Base-by-base conservation (phyloP, 2,888 invertebrate species). In the Sturmia bella region DNA sequence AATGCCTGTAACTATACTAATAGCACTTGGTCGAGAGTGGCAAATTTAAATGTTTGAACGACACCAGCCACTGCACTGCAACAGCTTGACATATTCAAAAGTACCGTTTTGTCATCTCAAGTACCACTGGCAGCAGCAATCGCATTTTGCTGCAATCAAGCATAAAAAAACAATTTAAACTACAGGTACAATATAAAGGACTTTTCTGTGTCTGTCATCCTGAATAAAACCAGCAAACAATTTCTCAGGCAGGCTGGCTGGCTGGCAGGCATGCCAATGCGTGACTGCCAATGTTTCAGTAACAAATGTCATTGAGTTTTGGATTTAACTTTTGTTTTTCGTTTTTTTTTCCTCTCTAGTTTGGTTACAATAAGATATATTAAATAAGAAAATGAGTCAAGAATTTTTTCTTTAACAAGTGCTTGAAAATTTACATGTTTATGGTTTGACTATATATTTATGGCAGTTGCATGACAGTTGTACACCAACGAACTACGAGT, bases 401-500 rank as follows among this genome's bases (percentile, higher is more conserved):
- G 41, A 56, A 12, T 59, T n/a, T 27, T 50, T 77, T 56, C 54
- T 13, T 57, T 17, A 39, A 48, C 24, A 48, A 61, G 59, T 78
- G 59, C 74, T 82, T 74, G 32, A 52, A 78, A 70, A 57, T 66
- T 68, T 56, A 37, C 68, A 56, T 73, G 50, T 77, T 68, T 70
- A 70, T 59, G 64, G 63, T 15, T 70, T 59, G 52, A 52, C 13
- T 41, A 19, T 41, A 63, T 59, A 56, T 72, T 81, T 81, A 72
- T 72, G 50, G 63, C 69, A 73, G 69, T 66, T 70, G 77, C 77
- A 73, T 72, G 76, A 69, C 85, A 48, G 50, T 39, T 19, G 52
- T 66, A 59, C 39, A 64, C 15, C 32, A 63, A 41, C 24, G n/a
- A 45, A 66, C 41, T 12, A n/a, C n/a, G n/a, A n/a, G n/a, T 24